Conservation (phyloP, 2,888 invertebrate species). For the Chrysodeixis includens region DNA sequence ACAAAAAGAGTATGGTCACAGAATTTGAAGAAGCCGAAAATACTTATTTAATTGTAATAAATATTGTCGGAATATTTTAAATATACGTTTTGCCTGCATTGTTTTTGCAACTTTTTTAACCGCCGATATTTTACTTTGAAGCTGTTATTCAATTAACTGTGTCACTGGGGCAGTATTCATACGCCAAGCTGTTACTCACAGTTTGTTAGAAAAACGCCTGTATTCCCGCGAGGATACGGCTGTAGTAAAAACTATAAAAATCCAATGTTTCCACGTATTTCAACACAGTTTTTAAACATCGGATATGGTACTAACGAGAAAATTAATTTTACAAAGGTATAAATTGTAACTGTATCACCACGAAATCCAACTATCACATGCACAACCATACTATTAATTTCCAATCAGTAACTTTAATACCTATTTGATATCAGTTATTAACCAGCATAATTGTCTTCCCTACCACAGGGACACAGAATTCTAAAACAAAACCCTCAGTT, state of each 20-base stretch:
- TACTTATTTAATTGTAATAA: too few relatives aligned
- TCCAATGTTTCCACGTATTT: not conserved
- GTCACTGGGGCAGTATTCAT: slow-evolving; percentile 1
- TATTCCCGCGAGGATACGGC: slow-evolving; percentile 4
- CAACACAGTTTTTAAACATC: not conserved
- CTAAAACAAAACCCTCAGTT: not conserved
- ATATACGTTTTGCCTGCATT: too few relatives aligned
- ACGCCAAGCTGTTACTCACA: not conserved
- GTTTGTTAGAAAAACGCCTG: not conserved
- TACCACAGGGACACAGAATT: not conserved
- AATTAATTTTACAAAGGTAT: not conserved
- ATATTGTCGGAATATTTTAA: too few relatives aligned
- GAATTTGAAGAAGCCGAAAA: not conserved
- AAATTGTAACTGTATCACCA: not conserved
- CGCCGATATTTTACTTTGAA: not conserved
- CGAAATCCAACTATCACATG: too few relatives aligned
- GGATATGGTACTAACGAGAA: not conserved
- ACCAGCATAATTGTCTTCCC: too few relatives aligned
- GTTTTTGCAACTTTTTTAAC: not conserved
- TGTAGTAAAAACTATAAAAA: not conserved
- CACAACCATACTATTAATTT: too few relatives aligned
- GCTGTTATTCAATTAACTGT: not conserved
- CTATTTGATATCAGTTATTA: too few relatives aligned
- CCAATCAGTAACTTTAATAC: too few relatives aligned
- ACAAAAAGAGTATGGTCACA: too few relatives aligned